These are phyloP conservation scores for Leptinotarsa tumamoca DNA, from an alignment of 2,888 invertebrate genomes.

Conservation along the genomic window DNA sequence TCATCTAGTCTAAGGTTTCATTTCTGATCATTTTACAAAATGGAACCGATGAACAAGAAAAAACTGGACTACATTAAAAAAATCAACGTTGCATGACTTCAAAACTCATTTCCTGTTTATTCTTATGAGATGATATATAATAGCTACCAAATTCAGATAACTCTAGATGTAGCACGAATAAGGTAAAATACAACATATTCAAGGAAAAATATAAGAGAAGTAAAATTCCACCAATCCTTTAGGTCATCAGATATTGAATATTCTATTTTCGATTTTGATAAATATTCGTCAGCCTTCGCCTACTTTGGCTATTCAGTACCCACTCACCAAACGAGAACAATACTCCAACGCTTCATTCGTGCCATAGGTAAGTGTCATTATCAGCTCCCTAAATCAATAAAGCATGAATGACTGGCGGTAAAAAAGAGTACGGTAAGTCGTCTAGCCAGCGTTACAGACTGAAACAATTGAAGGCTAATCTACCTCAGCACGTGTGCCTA, in stretches of 20 bases:
- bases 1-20: no score
- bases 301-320: neutral
- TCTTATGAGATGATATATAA: no score
- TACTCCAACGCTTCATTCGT: conserved; percentile 20
- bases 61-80: no score
- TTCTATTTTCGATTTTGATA: neutral
- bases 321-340: neutral
- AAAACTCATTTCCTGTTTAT: no score
- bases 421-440: conserved; percentile 46
- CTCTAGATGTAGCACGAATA: no score
- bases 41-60: no score
- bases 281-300: neutral
- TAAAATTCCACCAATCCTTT: neutral
- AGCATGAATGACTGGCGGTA: conserved; percentile 27
- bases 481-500: conserved; percentile 49
- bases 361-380: conserved; percentile 41
- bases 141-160: no score
- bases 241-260: neutral
- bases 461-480: conserved; percentile 48
- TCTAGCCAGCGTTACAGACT: conserved; percentile 50
- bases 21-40: no score
- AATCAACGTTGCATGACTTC: no score
- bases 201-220: neutral
- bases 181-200: no score
- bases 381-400: conserved; percentile 37